Base-by-base conservation (phyloP, 2,888 invertebrate species). In the Trichogramma evanescens region DNA sequence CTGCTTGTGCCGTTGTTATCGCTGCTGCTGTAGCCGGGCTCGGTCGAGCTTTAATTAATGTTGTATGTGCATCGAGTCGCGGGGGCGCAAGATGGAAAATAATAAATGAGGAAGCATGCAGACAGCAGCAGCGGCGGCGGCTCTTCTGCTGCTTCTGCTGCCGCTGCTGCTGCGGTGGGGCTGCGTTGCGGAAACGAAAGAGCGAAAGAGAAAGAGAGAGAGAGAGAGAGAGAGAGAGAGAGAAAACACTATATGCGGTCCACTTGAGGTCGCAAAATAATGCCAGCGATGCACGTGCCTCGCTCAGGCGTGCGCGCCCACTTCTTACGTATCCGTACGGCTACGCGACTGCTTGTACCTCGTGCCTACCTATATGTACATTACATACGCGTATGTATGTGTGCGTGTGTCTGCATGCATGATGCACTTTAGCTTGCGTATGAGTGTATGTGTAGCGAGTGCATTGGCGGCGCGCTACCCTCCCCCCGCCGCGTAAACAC, bases 31-130 rank as follows among this genome's bases (percentile, higher is more conserved):
- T 50, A 61, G 54, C 66, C 57, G 61, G 59, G 62, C 58, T 26
- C 44, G 55, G 54, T 39, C 67, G 71, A 71, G 26, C 69, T 76
- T 74, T 74, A 76, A 76, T 76, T 75, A 75, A 75, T 75, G 74
- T 72, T 73, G 65, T 72, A 72, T 73, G 68, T 69, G 69, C 67
- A 67, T 67, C 68, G 68, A 65, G 64, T 59, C 63, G 56, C 58
- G 63, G 42, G 38, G 55, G 26, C 45, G 51, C 40, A 56, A 62
- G 59, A 50, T 57, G 59, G 54, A 59, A 59, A 62, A 62, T 62
- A 62, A 59, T 62, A 59, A 62, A 59, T 59, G 56, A 58, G 54
- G 50, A 61, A 57, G 45, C 54, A 54, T 50, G 50, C 58, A 13
- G 57, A 63, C 61, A 59, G 53, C 48, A 42, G 56, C 5, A 9